These are phyloP conservation scores for Epinephelus awoara DNA, from an alignment of 2,797 vertebrate genomes.

Conservation along the genomic window DNA sequence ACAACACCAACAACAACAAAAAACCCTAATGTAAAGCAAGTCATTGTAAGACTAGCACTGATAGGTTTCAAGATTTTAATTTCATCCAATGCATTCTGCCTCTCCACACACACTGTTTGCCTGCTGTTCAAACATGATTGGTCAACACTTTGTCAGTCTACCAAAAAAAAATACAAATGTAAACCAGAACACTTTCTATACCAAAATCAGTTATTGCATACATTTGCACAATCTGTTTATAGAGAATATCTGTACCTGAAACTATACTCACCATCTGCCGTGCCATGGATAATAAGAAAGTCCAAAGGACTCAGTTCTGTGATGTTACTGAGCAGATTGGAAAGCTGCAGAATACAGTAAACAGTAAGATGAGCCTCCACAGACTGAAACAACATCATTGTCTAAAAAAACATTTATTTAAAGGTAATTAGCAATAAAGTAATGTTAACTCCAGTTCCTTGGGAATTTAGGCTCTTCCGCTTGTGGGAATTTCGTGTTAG, in stretches of 20 bases:
- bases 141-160: no score
- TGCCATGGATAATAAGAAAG: slow-evolving; percentile 83
- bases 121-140: no score
- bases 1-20: no score
- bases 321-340: slow-evolving; percentile 76
- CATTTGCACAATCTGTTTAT: no score
- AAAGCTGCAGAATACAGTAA: slow-evolving; percentile 72
- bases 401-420: background rate
- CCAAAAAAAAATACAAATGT: no score
- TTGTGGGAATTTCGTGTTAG: background rate
- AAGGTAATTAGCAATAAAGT: slow-evolving; percentile 1
- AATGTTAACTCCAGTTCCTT: background rate
- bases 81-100: no score
- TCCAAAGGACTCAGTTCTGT: slow-evolving; percentile 47
- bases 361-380: background rate
- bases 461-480: background rate
- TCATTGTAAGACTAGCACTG: no score
- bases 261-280: slow-evolving; percentile 80
- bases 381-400: background rate
- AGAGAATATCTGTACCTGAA: background rate
- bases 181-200: no score
- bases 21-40: no score
- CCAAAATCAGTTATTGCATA: no score
- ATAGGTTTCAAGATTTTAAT: no score
- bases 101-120: no score